Evolutionary conservation across 1,140 invertebrate genomes (phyloP), one percentile per base, ranked within the genome.

Genomic region (Phymorhynchus buccinoides): DNA sequence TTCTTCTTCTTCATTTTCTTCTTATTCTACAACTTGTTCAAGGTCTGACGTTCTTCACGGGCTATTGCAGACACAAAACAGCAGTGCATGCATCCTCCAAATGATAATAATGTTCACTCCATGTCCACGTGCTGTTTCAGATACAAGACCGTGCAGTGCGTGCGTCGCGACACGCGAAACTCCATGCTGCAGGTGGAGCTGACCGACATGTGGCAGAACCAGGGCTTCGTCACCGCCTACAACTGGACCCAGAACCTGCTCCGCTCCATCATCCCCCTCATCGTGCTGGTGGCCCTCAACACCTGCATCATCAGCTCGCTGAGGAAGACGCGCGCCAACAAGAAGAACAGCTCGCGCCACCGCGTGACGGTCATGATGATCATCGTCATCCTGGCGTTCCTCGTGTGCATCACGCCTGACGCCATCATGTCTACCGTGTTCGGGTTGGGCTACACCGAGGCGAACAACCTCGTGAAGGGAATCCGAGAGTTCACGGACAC

Each of bases 401-500:
- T 96, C 32, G 91, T 96, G 2, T 97, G 96, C 90, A 96, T 96
- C 90, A 94, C 96, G 48, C 96, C 96, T 0, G 95, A 95, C 84
- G 96, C 96, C 3, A 91, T 94, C 27, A 94, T 95, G 87, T 93
- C 96, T 4, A 94, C 90, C 52, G 86, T 92, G 71, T 91, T 92
- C 80, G 90, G 90, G 30, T 90, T 88, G 27, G 92, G 92, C 12
- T 93, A 94, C 83, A 91, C 93, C 78, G 93, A 94, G 42, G 91
- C 91, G 32, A 89, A 89, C 30, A 88, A 89, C 84, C 87, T 95
- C 1, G 89, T 94, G 0, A 91, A 91, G 84, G 95, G 94, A 18
- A 92, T 96, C 14, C 95, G 96, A 3, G 96, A 96, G 92, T 95
- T 97, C 52, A 96, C 95, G 88, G 96, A 97, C 91, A 94, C 96